These are phyloP conservation scores for Gymnoscopelus braueri DNA, from an alignment of 2,797 vertebrate species.

Conservation along the genomic window DNA sequence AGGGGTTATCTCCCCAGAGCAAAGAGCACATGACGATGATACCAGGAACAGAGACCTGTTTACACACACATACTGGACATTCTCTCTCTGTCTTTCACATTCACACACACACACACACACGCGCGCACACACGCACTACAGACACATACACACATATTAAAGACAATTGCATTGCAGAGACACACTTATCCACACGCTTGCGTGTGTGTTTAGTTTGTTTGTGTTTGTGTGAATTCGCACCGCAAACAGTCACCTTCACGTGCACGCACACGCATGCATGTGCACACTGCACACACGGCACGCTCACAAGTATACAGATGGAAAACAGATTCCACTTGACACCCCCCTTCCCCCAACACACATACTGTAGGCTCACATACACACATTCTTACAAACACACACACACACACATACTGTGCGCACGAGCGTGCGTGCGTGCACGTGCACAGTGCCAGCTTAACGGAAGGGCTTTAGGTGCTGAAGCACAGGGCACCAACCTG, in stretches of 20 bases:
- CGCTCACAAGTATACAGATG: background rate
- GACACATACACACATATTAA: background rate
- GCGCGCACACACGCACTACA: slow-evolving; percentile 16
- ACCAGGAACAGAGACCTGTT: slow-evolving; percentile 14
- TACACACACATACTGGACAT: background rate
- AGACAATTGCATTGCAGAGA: too few relatives aligned
- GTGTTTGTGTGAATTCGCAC: background rate
- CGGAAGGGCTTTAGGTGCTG: too few relatives aligned
- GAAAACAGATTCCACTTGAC: too few relatives aligned
- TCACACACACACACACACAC: slow-evolving; percentile 9
- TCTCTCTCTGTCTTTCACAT: background rate
- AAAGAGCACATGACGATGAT: slow-evolving; percentile 44
- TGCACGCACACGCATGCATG: background rate
- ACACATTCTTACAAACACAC: background rate
- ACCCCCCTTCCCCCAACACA: too few relatives aligned
- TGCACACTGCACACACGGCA: background rate
- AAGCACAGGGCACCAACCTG: too few relatives aligned
- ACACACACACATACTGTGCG: background rate
- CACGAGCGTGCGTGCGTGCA: too few relatives aligned
- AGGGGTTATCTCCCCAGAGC: slow-evolving; percentile 54
- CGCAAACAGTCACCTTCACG: background rate
- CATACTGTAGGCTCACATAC: background rate
- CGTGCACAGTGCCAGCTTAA: too few relatives aligned
- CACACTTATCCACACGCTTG: too few relatives aligned
- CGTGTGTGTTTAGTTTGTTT: too few relatives aligned